Percentiles rank a stretch among this genome's conserved stretches.
Conservation (phyloP, 2,797 vertebrate genomes). For the Helostoma temminkii region DNA sequence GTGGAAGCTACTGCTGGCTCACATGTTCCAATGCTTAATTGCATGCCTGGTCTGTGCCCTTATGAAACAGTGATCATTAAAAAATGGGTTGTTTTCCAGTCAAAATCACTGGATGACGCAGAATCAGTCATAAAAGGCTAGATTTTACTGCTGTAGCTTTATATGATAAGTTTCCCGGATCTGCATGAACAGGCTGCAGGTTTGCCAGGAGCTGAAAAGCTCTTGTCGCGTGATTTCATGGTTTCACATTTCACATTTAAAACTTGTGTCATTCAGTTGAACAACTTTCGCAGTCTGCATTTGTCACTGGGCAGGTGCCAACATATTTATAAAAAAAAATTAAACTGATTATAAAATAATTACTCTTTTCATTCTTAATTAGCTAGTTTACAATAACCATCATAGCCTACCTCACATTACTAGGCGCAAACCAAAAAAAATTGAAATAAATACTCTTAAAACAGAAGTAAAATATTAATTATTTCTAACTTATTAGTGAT, state of each 20-base stretch:
- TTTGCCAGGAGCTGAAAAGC: constrained; percentile 70
- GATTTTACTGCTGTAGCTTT: constrained; percentile 76
- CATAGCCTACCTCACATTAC: neutral
- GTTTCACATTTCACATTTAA: constrained; percentile 71
- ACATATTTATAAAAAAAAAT: constrained; percentile 60
- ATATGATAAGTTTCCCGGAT: constrained; percentile 81
- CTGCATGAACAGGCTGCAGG: constrained; percentile 66
- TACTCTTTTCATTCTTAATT: constrained; percentile 29
- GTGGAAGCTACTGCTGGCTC: constrained; percentile 83
- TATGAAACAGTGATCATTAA: constrained; percentile 83
- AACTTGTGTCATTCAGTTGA: constrained; percentile 70
- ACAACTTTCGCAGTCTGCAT: constrained; percentile 57
- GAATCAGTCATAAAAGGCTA: constrained; percentile 80
- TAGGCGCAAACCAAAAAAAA: neutral
- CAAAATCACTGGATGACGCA: constrained; percentile 83
- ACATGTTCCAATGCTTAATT: constrained; percentile 82
- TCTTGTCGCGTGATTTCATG: constrained; percentile 64
- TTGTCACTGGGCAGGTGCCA: constrained; percentile 52
- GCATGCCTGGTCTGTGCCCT: constrained; percentile 75
- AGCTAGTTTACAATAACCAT: constrained; percentile 20
- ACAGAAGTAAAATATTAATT: neutral
- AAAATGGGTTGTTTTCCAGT: constrained; percentile 77
- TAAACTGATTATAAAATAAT: constrained; percentile 28
- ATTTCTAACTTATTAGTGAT: constrained; percentile 24
- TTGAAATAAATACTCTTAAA: neutral